Base-by-base conservation (phyloP, 2,797 vertebrate genomes). In the Danio jaintianensis region DNA sequence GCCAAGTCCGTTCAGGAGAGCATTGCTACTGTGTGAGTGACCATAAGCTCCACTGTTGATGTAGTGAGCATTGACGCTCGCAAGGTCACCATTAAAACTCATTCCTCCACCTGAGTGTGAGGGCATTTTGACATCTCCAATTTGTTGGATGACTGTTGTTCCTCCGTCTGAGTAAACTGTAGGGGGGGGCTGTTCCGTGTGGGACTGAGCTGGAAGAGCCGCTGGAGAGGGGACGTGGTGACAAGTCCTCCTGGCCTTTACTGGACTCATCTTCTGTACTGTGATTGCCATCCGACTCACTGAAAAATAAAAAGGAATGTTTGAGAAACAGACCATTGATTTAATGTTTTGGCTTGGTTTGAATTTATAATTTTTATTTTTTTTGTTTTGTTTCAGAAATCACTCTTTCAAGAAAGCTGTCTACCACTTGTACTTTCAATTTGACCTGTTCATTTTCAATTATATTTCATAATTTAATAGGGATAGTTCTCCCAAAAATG, bases 201-300 rank as follows among this genome's bases (percentile, higher is more conserved):
- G 92, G 93, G 87, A 95, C 90, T 20, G 84, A 89, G 0, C 95
- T 92, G 0, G 99, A 96, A 0, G 98, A 96, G 7, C 96, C 95
- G 85, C 93, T 93, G 40, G 96, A 96, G 82, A 98, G 95, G 0
- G 96, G 94, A 73, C 97, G 95, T 40, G 98, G 97, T 84, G 97
- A 98, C 84, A 98, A 83, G 90, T 99, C 98, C 78, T 99, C 97
- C 76, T 98, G 96, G 43, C 97, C 97, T 89, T 99, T 99, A 90
- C 96, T 98, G 70, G 97, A 99, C 90, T 99, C 98, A 75, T 99
- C 98, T 90, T 99, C 98, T 70, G 86, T 96, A 91, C 95, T 96
- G 78, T 95, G 95, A 84, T 96, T 96, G 66, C 95, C 95, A 68
- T 96, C 95, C 12, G 95, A 96, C 85, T 96, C 95, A 18, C 95